Percentiles rank a stretch among this genome's conserved stretches.
Evolutionary conservation across 1,140 invertebrate species (phyloP).

Genomic region (Diorhabda elongata): DNA sequence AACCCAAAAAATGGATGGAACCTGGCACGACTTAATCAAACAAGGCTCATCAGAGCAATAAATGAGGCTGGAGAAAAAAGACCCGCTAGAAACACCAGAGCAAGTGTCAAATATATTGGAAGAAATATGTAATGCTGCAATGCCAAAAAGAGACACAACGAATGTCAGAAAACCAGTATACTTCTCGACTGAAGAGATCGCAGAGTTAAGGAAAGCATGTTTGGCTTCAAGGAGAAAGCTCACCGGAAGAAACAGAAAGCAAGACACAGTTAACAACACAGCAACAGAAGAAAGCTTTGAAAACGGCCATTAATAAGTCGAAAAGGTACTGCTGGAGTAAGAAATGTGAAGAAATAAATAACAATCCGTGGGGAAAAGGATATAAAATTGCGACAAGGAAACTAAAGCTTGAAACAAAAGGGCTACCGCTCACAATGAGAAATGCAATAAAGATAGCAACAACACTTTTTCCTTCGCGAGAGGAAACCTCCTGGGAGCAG

Average conservation of each 20-base stretch:
- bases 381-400: slow-evolving; percentile 17
- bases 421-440: no score
- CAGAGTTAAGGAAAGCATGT: slow-evolving; percentile 5
- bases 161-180: neutral
- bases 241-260: neutral
- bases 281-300: neutral
- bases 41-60: neutral
- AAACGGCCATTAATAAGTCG: slow-evolving; percentile 3
- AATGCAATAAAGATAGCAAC: no score
- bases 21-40: neutral
- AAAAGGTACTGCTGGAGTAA: slow-evolving; percentile 18
- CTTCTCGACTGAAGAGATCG: slow-evolving; percentile 16
- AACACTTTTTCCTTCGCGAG: no score
- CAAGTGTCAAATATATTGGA: neutral
- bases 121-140: no score
- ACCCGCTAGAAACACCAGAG: neutral
- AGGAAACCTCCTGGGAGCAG: no score
- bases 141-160: neutral
- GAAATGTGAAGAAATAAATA: slow-evolving; percentile 14
- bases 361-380: slow-evolving; percentile 20
- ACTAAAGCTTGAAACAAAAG: neutral
- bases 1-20: neutral
- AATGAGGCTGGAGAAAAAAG: neutral
- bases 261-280: neutral
- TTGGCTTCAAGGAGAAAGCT: neutral